Evolutionary conservation across 2,888 invertebrate species (phyloP), one percentile per base, ranked within the genome.

Genomic region (Gnatocerus cornutus): DNA sequence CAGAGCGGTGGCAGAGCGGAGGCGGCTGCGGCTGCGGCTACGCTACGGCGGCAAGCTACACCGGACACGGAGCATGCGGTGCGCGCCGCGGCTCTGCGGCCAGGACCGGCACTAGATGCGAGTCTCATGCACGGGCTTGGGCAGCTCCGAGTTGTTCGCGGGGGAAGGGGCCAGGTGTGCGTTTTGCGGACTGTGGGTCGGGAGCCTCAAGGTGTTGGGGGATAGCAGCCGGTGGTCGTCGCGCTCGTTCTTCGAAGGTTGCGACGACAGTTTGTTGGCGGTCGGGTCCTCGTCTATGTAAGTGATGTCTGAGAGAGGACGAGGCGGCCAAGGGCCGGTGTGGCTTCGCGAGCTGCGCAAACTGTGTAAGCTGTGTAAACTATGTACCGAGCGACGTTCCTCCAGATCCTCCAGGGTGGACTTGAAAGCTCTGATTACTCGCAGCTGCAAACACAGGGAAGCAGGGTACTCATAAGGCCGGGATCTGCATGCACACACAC

Each of bases 341-440:
- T 91, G 91, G 87, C 91, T 91, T 86, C 92, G 93, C 84, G 91
- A 91, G 85, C 90, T 90, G 87, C 91, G 89, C 84, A 93, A 90
- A 88, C 92, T 93, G 89, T 94, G 94, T 88, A 95, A 92, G 86
- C 95, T 95, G 87, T 95, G 95, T 87, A 96, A 92, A 90, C 97
- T 97, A 92, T 98, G 97, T 87, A 97, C 93, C 87, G 97, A 98
- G 87, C 98, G 96, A 84, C 97, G 93, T 89, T 99, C 99, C 89
- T 97, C 98, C 90, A 99, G 90, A 90, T 99, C 99, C 92, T 99
- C 99, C 91, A 99, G 91, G 85, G 94, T 98, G 84, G 97, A 97
- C 90, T 95, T 97, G 95, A 99, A 99, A 87, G 99, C 99, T 90
- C 98, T 96, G 90, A 99, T 98, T 89, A 99, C 99, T 89, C 99